These are phyloP conservation scores for Serranus cabrilla DNA, from an alignment of 2,797 vertebrate species.

Conservation along the genomic window DNA sequence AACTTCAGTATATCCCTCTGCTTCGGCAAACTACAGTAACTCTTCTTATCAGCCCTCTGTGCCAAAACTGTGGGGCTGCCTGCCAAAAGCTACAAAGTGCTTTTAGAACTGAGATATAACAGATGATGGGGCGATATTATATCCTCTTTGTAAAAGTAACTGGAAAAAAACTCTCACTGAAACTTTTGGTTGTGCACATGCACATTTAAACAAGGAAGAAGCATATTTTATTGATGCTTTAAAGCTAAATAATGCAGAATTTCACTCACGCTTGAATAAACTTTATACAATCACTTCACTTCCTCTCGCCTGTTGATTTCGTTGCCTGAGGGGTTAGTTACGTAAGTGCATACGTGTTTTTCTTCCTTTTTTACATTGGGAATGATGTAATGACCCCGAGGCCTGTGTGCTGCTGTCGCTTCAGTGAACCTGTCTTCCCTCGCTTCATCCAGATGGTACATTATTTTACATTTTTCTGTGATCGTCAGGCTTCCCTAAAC, in stretches of 20 bases:
- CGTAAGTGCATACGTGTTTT: slow-evolving; percentile 65
- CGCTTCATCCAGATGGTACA: slow-evolving; percentile 29
- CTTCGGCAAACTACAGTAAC: slow-evolving; percentile 8
- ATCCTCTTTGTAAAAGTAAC: background rate
- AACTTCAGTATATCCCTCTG: slow-evolving; percentile 5
- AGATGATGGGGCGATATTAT: background rate
- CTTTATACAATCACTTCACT: slow-evolving; percentile 59
- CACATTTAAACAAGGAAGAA: slow-evolving; percentile 40
- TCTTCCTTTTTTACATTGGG: slow-evolving; percentile 14
- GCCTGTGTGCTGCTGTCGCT: slow-evolving; percentile 37
- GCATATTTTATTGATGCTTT: slow-evolving; percentile 68
- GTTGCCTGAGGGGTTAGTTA: slow-evolving; percentile 64
- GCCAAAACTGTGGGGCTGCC: slow-evolving; percentile 28
- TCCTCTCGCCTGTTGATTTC: slow-evolving; percentile 54
- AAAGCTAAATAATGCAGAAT: slow-evolving; percentile 78
- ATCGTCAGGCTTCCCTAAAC: background rate
- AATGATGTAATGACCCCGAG: slow-evolving; percentile 72
- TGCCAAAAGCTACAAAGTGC: slow-evolving; percentile 44
- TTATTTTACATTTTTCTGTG: background rate
- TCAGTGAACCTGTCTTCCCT: slow-evolving; percentile 42
- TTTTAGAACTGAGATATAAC: slow-evolving; percentile 28
- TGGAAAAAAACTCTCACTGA: background rate
- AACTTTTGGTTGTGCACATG: slow-evolving; percentile 23
- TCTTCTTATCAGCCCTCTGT: slow-evolving; percentile 16
- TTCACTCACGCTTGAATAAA: slow-evolving; percentile 61